Evolutionary conservation across 2,113 vertebrate genomes (phyloP), one percentile per base, ranked within the genome.

Genomic region (Mesembrinibis cayennensis): DNA sequence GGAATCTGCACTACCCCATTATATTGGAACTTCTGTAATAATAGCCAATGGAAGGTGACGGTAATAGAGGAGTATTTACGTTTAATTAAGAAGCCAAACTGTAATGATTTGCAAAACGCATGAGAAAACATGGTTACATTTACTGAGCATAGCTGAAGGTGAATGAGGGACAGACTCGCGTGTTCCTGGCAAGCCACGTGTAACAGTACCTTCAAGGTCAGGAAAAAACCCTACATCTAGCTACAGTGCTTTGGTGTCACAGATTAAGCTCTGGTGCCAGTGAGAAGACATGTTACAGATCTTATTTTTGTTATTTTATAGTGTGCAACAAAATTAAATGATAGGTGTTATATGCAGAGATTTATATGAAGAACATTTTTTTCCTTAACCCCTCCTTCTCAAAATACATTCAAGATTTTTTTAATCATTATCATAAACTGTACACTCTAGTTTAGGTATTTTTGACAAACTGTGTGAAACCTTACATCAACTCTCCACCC

Each of bases 1-100:
- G 77, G 98, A 98, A 42, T 86, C 97, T 34, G 92, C 97, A 8
- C 97, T 98, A 29, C 98, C 99, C 22, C 99, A 99, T 67, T 99
- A 99, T 89, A 99, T 99, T 26, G 98, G 99, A 94, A 99, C 99
- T 32, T 99, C 99, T 1, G 99, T 99, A 65, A 99, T 99, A 70
- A 99, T 99, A 85, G 99, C 98, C 80, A 99, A 99, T 14, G 98
- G 99, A 90, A 99, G 99, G 99, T 99, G 99, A 99, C 98, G 67
- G 65, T 21, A 76, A 58, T 42, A 16, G 34, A 6, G 32, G 63
- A 30, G 65, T 62, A 81, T n/a, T 47, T 36, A 30, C 4, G 21
- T 26, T 66, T 19, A 6, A 50, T 69, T 27, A 40, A 95, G 92
- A 66, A 96, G 70, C 50, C 88, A 91, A 92, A 94, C 70, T 70